These are phyloP conservation scores for Hypomecis punctinalis DNA, from an alignment of 2,888 invertebrate species.

Conservation along the genomic window DNA sequence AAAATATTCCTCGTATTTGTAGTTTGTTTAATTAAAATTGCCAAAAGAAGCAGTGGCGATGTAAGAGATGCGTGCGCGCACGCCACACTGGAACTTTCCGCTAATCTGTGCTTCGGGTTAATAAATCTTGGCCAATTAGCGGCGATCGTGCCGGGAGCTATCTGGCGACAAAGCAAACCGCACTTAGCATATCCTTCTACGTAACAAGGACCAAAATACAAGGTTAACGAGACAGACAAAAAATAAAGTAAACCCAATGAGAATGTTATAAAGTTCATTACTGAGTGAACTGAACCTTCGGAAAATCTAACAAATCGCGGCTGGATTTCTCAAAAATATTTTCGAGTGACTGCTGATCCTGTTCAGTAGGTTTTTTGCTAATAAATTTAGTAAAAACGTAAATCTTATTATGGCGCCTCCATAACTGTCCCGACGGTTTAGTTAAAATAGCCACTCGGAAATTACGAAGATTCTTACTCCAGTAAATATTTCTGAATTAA, in stretches of 20 bases:
- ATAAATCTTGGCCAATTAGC: conserved; percentile 82
- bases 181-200: conserved; percentile 59
- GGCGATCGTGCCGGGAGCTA: conserved; percentile 59
- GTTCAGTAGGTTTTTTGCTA: too few relatives aligned
- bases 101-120: conserved; percentile 49
- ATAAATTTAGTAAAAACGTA: too few relatives aligned
- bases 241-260: not conserved
- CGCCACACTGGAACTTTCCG: conserved; percentile 15
- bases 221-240: not conserved
- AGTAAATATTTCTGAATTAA: conserved; percentile 12
- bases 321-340: too few relatives aligned
- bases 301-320: too few relatives aligned
- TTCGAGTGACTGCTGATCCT: too few relatives aligned
- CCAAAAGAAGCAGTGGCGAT: conserved; percentile 17
- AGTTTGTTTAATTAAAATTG: conserved; percentile 42
- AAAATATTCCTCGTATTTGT: not conserved
- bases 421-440: too few relatives aligned
- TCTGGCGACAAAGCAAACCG: conserved; percentile 70
- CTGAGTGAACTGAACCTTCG: too few relatives aligned
- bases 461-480: not conserved
- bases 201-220: conserved; percentile 38
- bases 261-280: too few relatives aligned
- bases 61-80: conserved; percentile 40
- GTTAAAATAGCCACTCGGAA: not conserved
- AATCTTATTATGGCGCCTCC: too few relatives aligned